Conservation (phyloP, 2,797 vertebrate genomes). For the Oceanodroma leucorhoa region DNA sequence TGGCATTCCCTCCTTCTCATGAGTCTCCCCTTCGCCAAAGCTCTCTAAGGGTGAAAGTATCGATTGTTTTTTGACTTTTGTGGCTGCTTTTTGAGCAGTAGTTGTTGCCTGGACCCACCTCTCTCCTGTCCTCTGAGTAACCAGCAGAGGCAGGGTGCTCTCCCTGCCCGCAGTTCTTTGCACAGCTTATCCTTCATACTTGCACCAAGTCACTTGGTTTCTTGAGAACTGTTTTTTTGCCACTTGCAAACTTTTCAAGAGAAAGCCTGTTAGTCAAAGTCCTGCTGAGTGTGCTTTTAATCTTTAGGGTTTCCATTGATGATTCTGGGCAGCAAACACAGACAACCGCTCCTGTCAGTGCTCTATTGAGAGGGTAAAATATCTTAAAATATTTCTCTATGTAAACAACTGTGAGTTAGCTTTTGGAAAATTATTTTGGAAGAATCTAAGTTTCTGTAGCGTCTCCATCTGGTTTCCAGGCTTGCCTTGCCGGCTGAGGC, state of each 20-base stretch:
- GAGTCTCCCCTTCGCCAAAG: neutral
- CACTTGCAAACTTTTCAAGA: neutral
- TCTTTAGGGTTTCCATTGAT: neutral
- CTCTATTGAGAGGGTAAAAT: neutral
- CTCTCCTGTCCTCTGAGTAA: neutral
- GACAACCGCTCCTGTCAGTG: neutral
- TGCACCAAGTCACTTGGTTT: neutral
- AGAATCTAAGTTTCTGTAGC: neutral
- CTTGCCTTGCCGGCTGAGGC: neutral
- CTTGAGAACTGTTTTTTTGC: neutral
- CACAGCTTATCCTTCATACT: neutral
- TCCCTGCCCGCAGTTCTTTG: neutral
- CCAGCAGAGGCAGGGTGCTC: neutral
- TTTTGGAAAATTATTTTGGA: conserved; percentile 5
- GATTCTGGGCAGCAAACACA: neutral
- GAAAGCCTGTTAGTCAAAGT: neutral
- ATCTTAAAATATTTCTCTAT: neutral
- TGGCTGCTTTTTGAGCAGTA: neutral
- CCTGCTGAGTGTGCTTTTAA: neutral
- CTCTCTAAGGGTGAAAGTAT: neutral
- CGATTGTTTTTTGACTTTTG: neutral
- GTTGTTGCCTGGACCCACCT: neutral
- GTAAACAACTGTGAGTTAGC: neutral
- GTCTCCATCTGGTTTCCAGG: neutral
- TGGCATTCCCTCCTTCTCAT: neutral